Evolutionary conservation across 2,888 invertebrate genomes (phyloP).

Genomic region (Dryocosmus kuriphilus): DNA sequence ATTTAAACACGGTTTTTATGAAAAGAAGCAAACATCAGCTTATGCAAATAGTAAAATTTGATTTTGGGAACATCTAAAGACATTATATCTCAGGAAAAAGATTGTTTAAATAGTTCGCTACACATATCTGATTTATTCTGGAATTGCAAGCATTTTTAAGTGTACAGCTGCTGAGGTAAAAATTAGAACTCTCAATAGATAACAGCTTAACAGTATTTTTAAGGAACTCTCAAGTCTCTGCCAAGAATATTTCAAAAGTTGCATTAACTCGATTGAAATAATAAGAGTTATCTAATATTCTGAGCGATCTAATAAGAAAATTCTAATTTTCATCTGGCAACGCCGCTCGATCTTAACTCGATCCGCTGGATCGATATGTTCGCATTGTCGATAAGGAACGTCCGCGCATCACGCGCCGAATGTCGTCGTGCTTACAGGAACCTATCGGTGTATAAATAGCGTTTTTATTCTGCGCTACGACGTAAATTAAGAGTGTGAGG

Average conservation of each 20-base stretch:
- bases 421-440: neutral
- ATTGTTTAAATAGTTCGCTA: too few relatives aligned
- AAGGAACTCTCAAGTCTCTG: neutral
- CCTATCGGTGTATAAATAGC: conserved; percentile 25
- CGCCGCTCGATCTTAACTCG: conserved; percentile 5
- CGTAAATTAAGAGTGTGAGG: conserved; percentile 2
- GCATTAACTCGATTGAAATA: neutral
- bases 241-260: neutral
- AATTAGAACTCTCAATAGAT: neutral
- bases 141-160: too few relatives aligned
- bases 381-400: conserved; percentile 15
- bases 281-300: neutral
- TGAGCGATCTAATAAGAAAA: neutral
- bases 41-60: too few relatives aligned
- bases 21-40: too few relatives aligned
- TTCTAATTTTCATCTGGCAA: conserved; percentile 2
- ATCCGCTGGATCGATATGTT: neutral
- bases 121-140: too few relatives aligned
- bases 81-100: too few relatives aligned
- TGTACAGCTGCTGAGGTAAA: too few relatives aligned
- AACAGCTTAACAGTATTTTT: neutral
- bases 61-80: too few relatives aligned
- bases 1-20: too few relatives aligned
- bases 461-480: conserved; percentile 12
- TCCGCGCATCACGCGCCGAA: conserved; percentile 5